Base-by-base conservation (phyloP, 2,113 vertebrate genomes). In the Callipepla squamata region DNA sequence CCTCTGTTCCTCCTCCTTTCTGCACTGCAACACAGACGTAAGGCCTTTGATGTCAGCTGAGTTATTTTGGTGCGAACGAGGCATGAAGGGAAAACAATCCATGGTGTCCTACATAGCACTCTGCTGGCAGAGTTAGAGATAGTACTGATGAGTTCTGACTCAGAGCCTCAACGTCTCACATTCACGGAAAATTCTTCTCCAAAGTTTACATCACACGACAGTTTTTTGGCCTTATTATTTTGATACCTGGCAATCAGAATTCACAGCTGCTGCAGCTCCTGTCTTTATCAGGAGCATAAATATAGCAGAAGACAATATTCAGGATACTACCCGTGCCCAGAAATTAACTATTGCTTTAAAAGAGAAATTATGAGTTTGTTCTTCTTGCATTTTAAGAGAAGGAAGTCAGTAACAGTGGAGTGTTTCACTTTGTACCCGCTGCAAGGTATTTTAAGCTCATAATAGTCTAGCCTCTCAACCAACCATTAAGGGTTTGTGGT, bases 21-120 rank as follows among this genome's bases (percentile, higher is more conserved):
- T 69, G 32, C 8, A 0, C 36, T 32, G 47, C 53, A 76, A n/a
- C 53, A 79, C 78, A 57, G 70, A 13, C 2, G 0, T 15, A 44
- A 13, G 40, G 34, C 28, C 85, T 89, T 81, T 76, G 89, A 79
- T 91, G 94, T 90, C 91, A 92, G 85, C 2, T 2, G 48, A 87
- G 66, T 67, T 94, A 87, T 87, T 94, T 89, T 92, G 79, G 87
- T 94, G 84, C 72, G 65, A 73, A 79, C 55, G 36, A 62, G 62
- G 58, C 7, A 9, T 59, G 65, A 84, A 92, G 61, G 77, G 45
- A 88, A 75, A 90, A 89, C 61, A 81, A 84, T 28, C 25, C 1
- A 0, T 0, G 2, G 16, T 84, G 93, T 80, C 92, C 92, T 80
- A 85, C 79, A 73, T 69, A 91, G 86, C 47, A 69, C 67, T 13